Percentiles rank a stretch among this genome's conserved stretches.
phyloP scores from a whole-genome alignment of 2,888 invertebrate genomes.

The Aethes cnicana region DNA sequence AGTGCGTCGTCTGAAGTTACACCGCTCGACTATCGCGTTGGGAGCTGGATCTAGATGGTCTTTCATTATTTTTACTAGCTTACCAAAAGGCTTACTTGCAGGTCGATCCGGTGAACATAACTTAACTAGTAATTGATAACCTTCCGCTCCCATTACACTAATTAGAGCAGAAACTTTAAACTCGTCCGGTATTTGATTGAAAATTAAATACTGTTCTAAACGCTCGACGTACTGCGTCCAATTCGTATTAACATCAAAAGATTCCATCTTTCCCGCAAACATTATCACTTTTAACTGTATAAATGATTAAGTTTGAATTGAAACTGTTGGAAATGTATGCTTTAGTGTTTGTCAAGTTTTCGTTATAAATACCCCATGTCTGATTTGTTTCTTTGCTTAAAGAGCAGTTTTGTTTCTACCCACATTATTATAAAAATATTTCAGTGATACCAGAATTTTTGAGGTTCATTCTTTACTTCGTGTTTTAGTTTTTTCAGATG shows the following conservation, averaged over 20 bases:
- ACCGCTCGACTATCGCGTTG: background rate
- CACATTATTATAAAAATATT: no score
- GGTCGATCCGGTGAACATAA: constrained; percentile 9
- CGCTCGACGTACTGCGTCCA: constrained; percentile 16
- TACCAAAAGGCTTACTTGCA: background rate
- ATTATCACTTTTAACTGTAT: background rate
- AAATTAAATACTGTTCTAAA: constrained; percentile 9
- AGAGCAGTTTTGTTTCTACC: no score
- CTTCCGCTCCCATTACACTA: constrained; percentile 7
- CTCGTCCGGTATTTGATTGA: constrained; percentile 14
- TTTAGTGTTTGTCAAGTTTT: no score
- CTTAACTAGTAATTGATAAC: constrained; percentile 8
- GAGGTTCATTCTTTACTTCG: no score
- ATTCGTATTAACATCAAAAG: constrained; percentile 5
- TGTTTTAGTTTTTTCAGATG: no score
- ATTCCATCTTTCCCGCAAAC: constrained; percentile 14
- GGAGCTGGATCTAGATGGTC: constrained; percentile 11
- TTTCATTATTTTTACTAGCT: constrained; percentile 7
- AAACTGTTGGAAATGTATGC: background rate
- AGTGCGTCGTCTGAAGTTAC: constrained; percentile 8
- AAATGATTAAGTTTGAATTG: background rate
- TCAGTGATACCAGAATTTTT: no score
- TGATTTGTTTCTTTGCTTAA: no score
- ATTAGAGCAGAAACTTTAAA: constrained; percentile 13
- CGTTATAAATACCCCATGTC: no score